Evolutionary conservation across 2,113 vertebrate species (phyloP).

Genomic region (Holacanthus passer): DNA sequence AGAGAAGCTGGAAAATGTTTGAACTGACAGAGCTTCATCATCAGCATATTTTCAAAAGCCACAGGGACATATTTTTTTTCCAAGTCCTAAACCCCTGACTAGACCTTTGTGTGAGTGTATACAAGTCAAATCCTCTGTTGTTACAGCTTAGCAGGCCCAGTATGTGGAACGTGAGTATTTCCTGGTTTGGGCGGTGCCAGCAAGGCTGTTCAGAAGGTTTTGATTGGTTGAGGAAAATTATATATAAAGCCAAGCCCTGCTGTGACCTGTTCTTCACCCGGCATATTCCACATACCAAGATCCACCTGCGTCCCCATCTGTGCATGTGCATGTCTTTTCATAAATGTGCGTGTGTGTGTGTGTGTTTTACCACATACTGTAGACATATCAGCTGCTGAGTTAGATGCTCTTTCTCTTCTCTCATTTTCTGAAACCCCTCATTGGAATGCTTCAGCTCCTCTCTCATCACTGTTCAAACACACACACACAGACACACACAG

Average conservation of each 20-base stretch:
- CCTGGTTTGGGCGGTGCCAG: slow-evolving; percentile 60
- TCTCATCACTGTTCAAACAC: slow-evolving; percentile 84
- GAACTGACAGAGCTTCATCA: slow-evolving; percentile 25
- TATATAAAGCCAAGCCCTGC: slow-evolving; percentile 38
- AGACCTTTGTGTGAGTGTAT: slow-evolving; percentile 62
- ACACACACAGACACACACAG: slow-evolving; percentile 25
- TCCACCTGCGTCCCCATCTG: slow-evolving; percentile 63
- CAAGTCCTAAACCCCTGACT: slow-evolving; percentile 44
- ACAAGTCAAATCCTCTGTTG: slow-evolving; percentile 57
- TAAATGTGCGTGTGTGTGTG: slow-evolving; percentile 14
- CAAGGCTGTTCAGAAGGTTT: slow-evolving; percentile 15
- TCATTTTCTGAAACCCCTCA: slow-evolving; percentile 83
- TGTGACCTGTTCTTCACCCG: slow-evolving; percentile 70
- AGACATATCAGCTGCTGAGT: slow-evolving; percentile 85
- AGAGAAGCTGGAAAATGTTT: slow-evolving; percentile 24
- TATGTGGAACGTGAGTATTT: slow-evolving; percentile 62
- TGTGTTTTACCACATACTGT: slow-evolving; percentile 34
- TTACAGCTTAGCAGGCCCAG: slow-evolving; percentile 45
- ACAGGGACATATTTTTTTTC: slow-evolving; percentile 32
- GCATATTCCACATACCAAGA: slow-evolving; percentile 66
- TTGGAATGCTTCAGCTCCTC: slow-evolving; percentile 81
- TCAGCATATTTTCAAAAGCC: slow-evolving; percentile 52
- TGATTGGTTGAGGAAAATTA: slow-evolving; percentile 59
- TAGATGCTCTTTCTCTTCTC: slow-evolving; percentile 79
- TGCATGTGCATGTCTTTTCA: slow-evolving; percentile 48